Evolutionary conservation across 1,140 invertebrate species (phyloP).

Genomic region (Drosophila subpulchrella): DNA sequence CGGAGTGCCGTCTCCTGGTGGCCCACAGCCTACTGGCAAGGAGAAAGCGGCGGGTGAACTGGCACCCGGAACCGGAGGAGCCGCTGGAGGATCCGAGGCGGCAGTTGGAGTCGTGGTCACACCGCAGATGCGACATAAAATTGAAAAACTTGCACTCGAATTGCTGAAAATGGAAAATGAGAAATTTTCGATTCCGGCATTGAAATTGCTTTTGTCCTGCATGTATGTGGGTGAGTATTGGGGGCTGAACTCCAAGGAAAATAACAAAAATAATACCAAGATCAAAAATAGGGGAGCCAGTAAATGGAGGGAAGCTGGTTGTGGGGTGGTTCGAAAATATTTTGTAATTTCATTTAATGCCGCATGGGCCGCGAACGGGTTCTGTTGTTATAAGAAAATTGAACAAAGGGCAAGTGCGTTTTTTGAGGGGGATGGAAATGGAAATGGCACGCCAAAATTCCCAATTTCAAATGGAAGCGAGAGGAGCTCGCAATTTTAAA

Average conservation of each 20-base stretch:
- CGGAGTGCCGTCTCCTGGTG: constrained; percentile 34
- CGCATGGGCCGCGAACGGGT: constrained; percentile 33
- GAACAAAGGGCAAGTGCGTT: constrained; percentile 12
- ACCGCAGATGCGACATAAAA: constrained; percentile 87
- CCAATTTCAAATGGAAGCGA: constrained; percentile 8
- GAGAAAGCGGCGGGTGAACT: background rate
- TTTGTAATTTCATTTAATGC: constrained; percentile 67
- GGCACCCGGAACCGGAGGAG: constrained; percentile 8
- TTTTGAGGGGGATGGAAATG: background rate
- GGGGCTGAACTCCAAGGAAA: constrained; percentile 9
- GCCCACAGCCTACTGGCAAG: constrained; percentile 43
- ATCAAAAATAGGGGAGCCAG: constrained; percentile 33
- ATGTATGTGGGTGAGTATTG: constrained; percentile 89
- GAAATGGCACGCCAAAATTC: constrained; percentile 19
- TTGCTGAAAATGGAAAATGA: constrained; percentile 89
- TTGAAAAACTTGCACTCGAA: constrained; percentile 91
- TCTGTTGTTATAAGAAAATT: constrained; percentile 42
- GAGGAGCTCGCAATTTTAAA: constrained; percentile 1
- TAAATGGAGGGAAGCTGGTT: background rate
- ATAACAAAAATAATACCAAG: constrained; percentile 42
- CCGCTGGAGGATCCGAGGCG: constrained; percentile 11
- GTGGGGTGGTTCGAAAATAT: constrained; percentile 44
- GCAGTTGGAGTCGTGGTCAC: constrained; percentile 57
- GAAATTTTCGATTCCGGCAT: constrained; percentile 88
- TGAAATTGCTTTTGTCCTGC: constrained; percentile 91